These are phyloP conservation scores for Microplitis manilae DNA, from an alignment of 2,888 invertebrate species.

Conservation along the genomic window DNA sequence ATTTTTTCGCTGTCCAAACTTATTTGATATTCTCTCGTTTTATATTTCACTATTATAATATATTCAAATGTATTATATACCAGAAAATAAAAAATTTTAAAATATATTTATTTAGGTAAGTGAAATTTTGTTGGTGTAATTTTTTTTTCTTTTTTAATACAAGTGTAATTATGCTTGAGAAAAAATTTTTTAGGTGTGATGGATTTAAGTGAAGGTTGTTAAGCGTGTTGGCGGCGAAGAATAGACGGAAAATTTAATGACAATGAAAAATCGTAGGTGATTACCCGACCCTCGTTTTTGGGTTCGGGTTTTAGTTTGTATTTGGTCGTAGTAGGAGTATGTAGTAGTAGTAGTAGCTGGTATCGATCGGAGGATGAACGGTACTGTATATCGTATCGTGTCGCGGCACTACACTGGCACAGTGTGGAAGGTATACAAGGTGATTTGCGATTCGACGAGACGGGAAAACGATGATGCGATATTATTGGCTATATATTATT, in stretches of 20 bases:
- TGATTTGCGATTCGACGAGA: slow-evolving; percentile 51
- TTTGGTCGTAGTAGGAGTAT: background rate
- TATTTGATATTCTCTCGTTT: background rate
- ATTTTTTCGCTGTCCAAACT: slow-evolving; percentile 7
- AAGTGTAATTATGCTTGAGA: background rate
- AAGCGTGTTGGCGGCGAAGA: background rate
- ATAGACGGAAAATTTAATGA: slow-evolving; percentile 29
- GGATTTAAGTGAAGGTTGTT: background rate
- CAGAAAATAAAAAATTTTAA: background rate
- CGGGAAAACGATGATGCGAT: slow-evolving; percentile 43
- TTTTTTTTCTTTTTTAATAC: background rate
- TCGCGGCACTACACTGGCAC: slow-evolving; percentile 25
- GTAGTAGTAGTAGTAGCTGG: slow-evolving; percentile 22
- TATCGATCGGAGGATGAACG: slow-evolving; percentile 44
- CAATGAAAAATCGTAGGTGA: slow-evolving; percentile 52
- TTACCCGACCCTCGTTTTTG: slow-evolving; percentile 47
- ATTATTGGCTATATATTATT: slow-evolving; percentile 49
- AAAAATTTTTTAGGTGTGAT: background rate
- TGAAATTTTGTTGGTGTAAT: too few relatives aligned
- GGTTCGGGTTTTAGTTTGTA: slow-evolving; percentile 35
- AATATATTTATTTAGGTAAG: too few relatives aligned
- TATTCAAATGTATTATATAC: background rate
- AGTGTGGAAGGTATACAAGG: slow-evolving; percentile 47
- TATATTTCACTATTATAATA: background rate
- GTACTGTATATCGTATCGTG: slow-evolving; percentile 40